Evolutionary conservation across 2,797 vertebrate species (phyloP).

Genomic region (Acanthurus leucopareius): DNA sequence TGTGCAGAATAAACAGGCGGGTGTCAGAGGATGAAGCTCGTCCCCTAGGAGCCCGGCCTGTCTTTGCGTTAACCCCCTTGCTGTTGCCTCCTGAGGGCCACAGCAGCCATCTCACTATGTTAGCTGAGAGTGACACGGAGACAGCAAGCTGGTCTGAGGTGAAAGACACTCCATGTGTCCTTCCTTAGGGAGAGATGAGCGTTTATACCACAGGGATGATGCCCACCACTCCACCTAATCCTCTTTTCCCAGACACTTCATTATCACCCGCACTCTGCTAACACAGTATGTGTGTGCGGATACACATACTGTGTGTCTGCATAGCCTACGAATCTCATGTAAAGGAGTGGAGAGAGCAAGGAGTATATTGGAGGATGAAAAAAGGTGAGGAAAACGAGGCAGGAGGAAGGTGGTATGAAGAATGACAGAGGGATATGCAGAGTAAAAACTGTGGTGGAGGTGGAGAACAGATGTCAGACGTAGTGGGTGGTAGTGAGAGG

Average conservation of each 20-base stretch:
- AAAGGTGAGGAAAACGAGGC: slow-evolving; percentile 42
- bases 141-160: slow-evolving; percentile 69
- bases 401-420: slow-evolving; percentile 28
- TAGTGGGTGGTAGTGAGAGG: slow-evolving; percentile 63
- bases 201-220: slow-evolving; percentile 78
- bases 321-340: slow-evolving; percentile 49
- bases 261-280: slow-evolving; percentile 75
- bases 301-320: slow-evolving; percentile 65
- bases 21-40: slow-evolving; percentile 75
- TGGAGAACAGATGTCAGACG: slow-evolving; percentile 72
- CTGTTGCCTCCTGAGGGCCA: slow-evolving; percentile 67
- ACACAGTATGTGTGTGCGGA: slow-evolving; percentile 52
- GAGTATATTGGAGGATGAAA: slow-evolving; percentile 26
- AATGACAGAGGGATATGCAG: slow-evolving; percentile 46
- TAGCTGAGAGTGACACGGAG: slow-evolving; percentile 68
- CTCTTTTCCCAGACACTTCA: slow-evolving; percentile 81
- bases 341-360: slow-evolving; percentile 43
- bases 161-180: slow-evolving; percentile 70
- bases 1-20: slow-evolving; percentile 78
- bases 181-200: slow-evolving; percentile 76
- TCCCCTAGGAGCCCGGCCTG: slow-evolving; percentile 70
- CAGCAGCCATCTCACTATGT: slow-evolving; percentile 64
- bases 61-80: slow-evolving; percentile 62
- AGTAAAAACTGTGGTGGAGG: slow-evolving; percentile 54
- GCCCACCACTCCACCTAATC: slow-evolving; percentile 79